Conservation (phyloP, 2,888 invertebrate genomes). For the Mesorhabditis belari region DNA sequence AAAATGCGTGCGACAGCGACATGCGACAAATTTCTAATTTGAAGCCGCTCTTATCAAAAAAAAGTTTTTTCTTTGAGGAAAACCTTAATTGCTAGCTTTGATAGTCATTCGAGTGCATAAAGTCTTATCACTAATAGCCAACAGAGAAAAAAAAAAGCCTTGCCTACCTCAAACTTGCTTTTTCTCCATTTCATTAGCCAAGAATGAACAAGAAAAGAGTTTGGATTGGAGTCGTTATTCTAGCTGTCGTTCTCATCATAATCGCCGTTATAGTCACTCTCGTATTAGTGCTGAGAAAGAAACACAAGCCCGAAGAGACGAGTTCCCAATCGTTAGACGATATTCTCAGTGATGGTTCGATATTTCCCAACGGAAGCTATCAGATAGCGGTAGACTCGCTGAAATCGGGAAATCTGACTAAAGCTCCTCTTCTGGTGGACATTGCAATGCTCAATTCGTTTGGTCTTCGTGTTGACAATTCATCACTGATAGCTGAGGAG, state of each 20-base stretch:
- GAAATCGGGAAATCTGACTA: neutral
- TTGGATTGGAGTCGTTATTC: neutral
- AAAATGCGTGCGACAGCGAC: no score
- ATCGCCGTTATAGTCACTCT: conserved; percentile 3
- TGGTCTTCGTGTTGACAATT: conserved; percentile 1
- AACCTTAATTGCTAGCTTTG: no score
- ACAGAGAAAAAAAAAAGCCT: no score
- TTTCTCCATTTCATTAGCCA: no score
- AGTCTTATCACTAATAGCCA: no score
- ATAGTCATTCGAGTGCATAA: no score
- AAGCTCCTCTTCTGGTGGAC: neutral
- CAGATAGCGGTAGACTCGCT: neutral
- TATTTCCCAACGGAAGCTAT: conserved; percentile 2
- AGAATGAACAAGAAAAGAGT: neutral
- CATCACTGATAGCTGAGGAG: conserved; percentile 1
- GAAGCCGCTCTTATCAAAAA: no score
- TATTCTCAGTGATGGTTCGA: conserved; percentile 1
- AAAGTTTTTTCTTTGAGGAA: no score
- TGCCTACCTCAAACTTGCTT: no score
- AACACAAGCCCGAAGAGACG: no score
- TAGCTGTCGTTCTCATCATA: neutral
- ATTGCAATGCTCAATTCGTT: conserved; percentile 1
- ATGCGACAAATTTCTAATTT: no score
- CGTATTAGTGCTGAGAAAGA: neutral
- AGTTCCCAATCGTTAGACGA: conserved; percentile 2